These are phyloP conservation scores for Yponomeuta sedellus DNA, from an alignment of 2,888 invertebrate species.

Conservation along the genomic window DNA sequence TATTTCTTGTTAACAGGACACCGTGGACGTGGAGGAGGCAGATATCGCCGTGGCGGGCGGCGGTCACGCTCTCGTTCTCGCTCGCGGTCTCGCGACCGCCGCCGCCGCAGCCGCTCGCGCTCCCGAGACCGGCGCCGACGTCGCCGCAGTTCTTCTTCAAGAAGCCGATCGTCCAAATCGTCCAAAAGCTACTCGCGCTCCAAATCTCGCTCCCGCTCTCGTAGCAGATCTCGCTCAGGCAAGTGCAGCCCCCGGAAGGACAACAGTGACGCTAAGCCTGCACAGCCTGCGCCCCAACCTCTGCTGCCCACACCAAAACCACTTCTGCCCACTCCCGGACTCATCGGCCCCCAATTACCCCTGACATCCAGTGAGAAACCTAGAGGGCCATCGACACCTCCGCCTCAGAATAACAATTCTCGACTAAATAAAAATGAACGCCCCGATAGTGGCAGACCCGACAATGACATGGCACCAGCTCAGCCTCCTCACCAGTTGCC, in stretches of 20 bases:
- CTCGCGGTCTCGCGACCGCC: conserved; percentile 42
- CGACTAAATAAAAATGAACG: neutral
- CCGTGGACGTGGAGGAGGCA: conserved; percentile 55
- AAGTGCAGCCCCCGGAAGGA: conserved; percentile 65
- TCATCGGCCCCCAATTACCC: conserved; percentile 53
- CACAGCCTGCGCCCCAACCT: conserved; percentile 43
- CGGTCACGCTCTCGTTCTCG: conserved; percentile 38
- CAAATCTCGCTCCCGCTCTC: conserved; percentile 57
- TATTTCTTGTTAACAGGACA: conserved; percentile 40
- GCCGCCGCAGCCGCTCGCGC: conserved; percentile 50
- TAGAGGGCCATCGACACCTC: conserved; percentile 36
- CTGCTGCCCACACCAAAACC: conserved; percentile 43
- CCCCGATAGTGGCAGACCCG: neutral
- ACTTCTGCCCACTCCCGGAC: conserved; percentile 35
- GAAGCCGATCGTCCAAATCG: conserved; percentile 58
- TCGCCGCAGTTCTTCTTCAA: conserved; percentile 46
- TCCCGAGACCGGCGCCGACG: conserved; percentile 44
- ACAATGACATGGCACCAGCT: neutral
- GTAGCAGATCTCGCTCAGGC: conserved; percentile 72
- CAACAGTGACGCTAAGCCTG: conserved; percentile 38
- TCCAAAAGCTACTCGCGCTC: conserved; percentile 55
- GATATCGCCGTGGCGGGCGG: conserved; percentile 50
- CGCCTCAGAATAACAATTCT: neutral
- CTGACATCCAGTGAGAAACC: conserved; percentile 31
- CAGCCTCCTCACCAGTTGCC: conserved; percentile 46